A percentile compares a stretch with the other conserved stretches of the same genome.
Conservation (phyloP, 2,113 vertebrate genomes). For the Conger conger region DNA sequence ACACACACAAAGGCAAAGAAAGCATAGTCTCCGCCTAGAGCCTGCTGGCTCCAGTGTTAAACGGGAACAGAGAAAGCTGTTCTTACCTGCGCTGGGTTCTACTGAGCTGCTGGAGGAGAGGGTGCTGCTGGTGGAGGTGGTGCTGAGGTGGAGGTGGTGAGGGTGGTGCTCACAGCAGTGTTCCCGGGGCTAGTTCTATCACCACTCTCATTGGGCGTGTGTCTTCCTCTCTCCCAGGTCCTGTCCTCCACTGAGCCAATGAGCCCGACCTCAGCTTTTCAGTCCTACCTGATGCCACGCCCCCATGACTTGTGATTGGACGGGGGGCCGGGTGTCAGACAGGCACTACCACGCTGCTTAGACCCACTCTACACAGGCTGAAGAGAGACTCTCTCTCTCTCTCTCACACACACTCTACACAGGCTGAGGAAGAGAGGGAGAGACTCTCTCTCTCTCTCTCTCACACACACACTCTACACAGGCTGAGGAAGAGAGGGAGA, state of each 20-base stretch:
- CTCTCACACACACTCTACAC: background rate
- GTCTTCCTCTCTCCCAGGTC: background rate
- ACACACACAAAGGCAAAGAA: background rate
- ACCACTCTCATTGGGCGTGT: background rate
- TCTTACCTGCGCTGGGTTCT: background rate
- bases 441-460: background rate
- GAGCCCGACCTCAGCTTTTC: background rate
- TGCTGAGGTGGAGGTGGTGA: background rate
- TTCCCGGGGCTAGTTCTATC: background rate
- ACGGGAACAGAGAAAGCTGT: background rate
- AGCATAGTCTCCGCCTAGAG: background rate
- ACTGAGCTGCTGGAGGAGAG: background rate
- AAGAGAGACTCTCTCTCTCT: background rate
- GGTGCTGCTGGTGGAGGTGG: background rate
- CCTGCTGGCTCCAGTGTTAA: too few relatives aligned
- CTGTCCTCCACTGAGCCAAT: background rate
- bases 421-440: background rate
- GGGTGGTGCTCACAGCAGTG: background rate
- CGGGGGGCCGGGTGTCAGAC: too few relatives aligned
- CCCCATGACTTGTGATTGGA: background rate
- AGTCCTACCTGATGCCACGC: constrained; percentile 1
- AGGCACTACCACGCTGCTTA: background rate
- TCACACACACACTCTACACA: background rate
- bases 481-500: too few relatives aligned
- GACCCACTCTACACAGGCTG: background rate